Conservation (phyloP, 2,113 vertebrate species). For the Callocephalon fimbriatum region DNA sequence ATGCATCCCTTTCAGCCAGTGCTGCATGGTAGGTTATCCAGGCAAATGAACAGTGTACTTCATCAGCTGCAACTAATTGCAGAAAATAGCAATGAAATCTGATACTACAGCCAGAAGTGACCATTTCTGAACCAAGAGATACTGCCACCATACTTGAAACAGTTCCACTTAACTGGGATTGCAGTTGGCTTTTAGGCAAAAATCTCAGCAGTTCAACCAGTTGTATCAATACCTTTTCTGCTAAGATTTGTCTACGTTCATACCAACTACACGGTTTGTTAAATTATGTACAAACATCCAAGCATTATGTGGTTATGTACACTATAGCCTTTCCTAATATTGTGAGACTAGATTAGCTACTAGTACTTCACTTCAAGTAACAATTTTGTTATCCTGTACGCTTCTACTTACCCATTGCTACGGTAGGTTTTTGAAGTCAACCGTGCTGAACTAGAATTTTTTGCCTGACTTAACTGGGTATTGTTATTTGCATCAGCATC, state of each 20-base stretch:
- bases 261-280: not conserved
- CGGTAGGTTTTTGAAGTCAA: not conserved
- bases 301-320: not conserved
- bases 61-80: not conserved
- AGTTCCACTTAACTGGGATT: not conserved
- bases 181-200: not conserved
- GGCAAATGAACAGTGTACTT: not conserved
- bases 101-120: not conserved
- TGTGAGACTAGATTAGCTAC: not conserved
- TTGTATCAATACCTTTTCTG: not conserved
- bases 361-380: not conserved
- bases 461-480: not conserved
- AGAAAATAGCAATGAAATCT: not conserved
- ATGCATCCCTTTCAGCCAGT: not conserved
- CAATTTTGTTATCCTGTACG: not conserved
- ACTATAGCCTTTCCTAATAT: not conserved
- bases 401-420: not conserved
- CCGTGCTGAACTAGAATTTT: not conserved
- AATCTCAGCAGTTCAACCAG: not conserved
- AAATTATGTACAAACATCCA: not conserved
- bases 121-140: not conserved
- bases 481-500: not conserved
- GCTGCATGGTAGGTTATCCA: not conserved
- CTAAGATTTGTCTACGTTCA: not conserved
- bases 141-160: not conserved